phyloP scores from a whole-genome alignment of 2,113 vertebrate genomes.

The Lutjanus erythropterus region DNA sequence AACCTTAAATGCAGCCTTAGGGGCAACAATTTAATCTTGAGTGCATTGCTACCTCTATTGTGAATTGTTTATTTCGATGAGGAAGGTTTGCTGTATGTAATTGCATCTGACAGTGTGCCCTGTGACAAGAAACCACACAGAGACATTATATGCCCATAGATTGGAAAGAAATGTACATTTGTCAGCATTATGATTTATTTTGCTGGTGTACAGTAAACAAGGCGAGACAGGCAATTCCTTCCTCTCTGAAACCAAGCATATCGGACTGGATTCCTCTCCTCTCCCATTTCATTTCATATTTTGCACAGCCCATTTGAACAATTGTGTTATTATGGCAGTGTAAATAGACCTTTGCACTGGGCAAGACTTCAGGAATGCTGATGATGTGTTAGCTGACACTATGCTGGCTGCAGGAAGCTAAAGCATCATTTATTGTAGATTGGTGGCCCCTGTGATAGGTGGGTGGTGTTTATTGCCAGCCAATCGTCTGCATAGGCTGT shows the following conservation, averaged over 20 bases:
- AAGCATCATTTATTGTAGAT: slow-evolving; percentile 64
- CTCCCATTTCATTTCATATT: slow-evolving; percentile 76
- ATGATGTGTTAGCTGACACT: slow-evolving; percentile 77
- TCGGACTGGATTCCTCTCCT: slow-evolving; percentile 68
- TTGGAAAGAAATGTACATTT: slow-evolving; percentile 70
- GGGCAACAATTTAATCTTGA: slow-evolving; percentile 54
- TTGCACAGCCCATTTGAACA: slow-evolving; percentile 74
- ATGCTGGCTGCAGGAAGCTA: slow-evolving; percentile 55
- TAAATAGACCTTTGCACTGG: slow-evolving; percentile 77
- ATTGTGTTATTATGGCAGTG: slow-evolving; percentile 74
- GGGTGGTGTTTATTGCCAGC: slow-evolving; percentile 64
- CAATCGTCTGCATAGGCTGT: slow-evolving; percentile 57
- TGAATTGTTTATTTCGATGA: slow-evolving; percentile 69
- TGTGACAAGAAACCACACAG: slow-evolving; percentile 66
- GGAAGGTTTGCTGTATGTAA: slow-evolving; percentile 64
- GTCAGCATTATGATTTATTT: slow-evolving; percentile 72
- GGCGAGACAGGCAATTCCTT: slow-evolving; percentile 72
- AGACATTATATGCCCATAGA: slow-evolving; percentile 49
- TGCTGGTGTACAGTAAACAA: slow-evolving; percentile 70
- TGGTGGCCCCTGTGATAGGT: slow-evolving; percentile 60
- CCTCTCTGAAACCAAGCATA: slow-evolving; percentile 70
- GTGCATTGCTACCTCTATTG: slow-evolving; percentile 57
- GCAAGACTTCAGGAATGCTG: slow-evolving; percentile 74
- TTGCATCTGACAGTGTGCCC: slow-evolving; percentile 70
- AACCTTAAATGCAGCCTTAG: slow-evolving; percentile 53